A percentile compares a stretch with the other conserved stretches of the same genome.
These are phyloP conservation scores for Pygmarrhopalites habei DNA, from an alignment of 1,140 invertebrate genomes.

Conservation along the genomic window DNA sequence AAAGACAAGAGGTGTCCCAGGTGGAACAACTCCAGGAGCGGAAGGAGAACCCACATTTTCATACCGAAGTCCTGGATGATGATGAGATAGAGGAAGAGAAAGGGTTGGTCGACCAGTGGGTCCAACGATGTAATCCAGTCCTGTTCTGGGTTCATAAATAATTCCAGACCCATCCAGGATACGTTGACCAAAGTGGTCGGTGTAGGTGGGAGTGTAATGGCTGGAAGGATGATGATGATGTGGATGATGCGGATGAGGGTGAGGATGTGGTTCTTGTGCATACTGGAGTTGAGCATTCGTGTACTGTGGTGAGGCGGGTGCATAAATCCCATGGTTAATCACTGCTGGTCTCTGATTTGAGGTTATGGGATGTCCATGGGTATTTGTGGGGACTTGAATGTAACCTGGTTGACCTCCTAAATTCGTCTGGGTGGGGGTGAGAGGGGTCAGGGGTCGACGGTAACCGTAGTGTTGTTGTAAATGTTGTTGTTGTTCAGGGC, in stretches of 20 bases:
- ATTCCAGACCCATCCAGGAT: background rate
- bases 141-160: conserved; percentile 1
- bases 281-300: background rate
- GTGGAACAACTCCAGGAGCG: too few species aligned
- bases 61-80: background rate
- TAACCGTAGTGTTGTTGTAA: too few species aligned
- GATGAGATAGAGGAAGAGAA: too few species aligned
- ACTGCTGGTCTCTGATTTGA: background rate
- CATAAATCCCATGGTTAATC: background rate
- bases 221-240: background rate
- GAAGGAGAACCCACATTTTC: background rate
- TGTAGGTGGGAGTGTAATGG: background rate
- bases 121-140: conserved; percentile 11
- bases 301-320: background rate
- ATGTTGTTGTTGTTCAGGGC: too few species aligned
- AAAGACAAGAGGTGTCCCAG: background rate
- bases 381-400: background rate
- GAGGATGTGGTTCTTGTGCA: background rate
- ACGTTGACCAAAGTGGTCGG: background rate
- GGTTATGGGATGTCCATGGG: too few species aligned
- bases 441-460: background rate
- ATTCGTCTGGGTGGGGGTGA: background rate
- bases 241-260: background rate
- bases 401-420: too few species aligned
- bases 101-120: background rate